phyloP scores from a whole-genome alignment of 2,113 vertebrate genomes.

The Neoarius graeffei region DNA sequence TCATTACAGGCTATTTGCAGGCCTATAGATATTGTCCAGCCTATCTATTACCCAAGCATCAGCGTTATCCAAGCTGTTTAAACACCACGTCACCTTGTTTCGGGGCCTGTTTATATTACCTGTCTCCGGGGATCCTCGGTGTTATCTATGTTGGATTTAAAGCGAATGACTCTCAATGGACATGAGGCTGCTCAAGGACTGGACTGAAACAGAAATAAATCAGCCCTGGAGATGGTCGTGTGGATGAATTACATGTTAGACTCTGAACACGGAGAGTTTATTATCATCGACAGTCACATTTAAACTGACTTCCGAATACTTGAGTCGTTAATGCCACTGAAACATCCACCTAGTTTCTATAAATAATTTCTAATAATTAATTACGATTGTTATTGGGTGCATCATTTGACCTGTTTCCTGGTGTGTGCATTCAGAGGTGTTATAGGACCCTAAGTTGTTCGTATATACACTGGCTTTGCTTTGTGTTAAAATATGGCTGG shows the following conservation, averaged over 20 bases:
- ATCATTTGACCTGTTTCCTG: background rate
- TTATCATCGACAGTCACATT: background rate
- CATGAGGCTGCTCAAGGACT: background rate
- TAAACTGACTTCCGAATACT: background rate
- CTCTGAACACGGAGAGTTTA: background rate
- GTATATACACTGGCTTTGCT: background rate
- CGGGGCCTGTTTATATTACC: background rate
- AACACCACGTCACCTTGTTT: background rate
- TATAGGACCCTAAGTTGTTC: background rate
- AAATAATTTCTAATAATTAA: background rate
- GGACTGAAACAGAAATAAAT: background rate
- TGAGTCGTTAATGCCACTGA: background rate
- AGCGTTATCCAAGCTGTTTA: background rate
- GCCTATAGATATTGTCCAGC: background rate
- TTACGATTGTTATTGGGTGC: background rate
- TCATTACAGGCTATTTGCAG: background rate
- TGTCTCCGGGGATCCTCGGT: background rate
- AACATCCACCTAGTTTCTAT: background rate
- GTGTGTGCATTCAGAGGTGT: background rate
- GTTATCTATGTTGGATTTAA: background rate
- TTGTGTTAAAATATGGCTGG: slow-evolving; percentile 1
- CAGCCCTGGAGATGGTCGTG: background rate
- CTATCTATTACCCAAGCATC: background rate
- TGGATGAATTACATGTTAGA: background rate
- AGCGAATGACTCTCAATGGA: background rate